Evolutionary conservation across 2,888 invertebrate genomes (phyloP), one percentile per base, ranked within the genome.

Genomic region (Melipona beecheii): DNA sequence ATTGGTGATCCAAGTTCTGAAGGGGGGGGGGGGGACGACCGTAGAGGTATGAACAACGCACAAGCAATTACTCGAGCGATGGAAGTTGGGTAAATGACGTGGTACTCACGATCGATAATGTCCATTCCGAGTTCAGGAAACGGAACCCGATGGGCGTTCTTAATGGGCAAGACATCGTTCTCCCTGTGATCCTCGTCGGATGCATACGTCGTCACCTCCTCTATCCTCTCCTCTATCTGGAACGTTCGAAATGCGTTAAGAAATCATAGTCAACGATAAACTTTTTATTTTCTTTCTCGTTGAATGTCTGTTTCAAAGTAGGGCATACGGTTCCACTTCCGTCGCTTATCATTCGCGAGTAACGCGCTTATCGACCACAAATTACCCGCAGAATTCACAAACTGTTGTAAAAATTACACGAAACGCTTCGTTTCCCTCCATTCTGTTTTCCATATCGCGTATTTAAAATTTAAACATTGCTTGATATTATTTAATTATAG

Each of bases 61-160:
- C 3, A n/a, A n/a, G 2, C 17, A 15, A 19, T 15, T 43, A 9
- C 43, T 9, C 43, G 1, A 43, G 11, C 11, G 43, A 43, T 9
- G 11, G n/a, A 5, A 24, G 9, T 31, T 27, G 2, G 17, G 19
- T 9, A 60, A 31, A 43, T 19, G 31, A 36, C 24, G 9, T 17
- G 17, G 24, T 19, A 78, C 93, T 91, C 75, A 94, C 94, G 93
- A 91, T 96, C 96, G 73, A 97, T 95, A 84, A 97, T 96, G 92
- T 97, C 97, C 85, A 96, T 96, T 69, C 97, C 97, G 76, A 96
- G 96, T 92, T 97, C 97, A 0, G 97, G 97, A 94, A 97, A 97
- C 50, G 96, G 96, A 65, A 96, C 96, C 49, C 96, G 95, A 75
- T 93, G 92, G 31, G 92, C 86, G 75, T 92, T 92, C 71, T 90